phyloP scores from a whole-genome alignment of 2,797 vertebrate genomes.

The Chloroceryle inda region DNA sequence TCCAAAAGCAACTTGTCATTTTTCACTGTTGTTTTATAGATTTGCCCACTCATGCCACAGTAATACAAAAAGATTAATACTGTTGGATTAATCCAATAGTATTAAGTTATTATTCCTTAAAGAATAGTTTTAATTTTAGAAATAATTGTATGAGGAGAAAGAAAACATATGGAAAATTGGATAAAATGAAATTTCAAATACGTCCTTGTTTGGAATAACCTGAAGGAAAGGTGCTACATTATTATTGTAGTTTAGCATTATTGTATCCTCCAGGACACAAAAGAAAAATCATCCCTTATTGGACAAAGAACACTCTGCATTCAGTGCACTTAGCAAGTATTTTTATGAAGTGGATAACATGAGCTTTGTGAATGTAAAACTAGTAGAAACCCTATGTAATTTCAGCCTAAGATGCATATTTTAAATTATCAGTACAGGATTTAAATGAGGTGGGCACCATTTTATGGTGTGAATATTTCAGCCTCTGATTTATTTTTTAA shows the following conservation, averaged over 20 bases:
- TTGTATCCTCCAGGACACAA: neutral
- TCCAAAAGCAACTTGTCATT: neutral
- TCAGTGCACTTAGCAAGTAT: neutral
- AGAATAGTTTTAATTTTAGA: neutral
- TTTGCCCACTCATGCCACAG: neutral
- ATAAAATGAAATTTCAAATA: neutral
- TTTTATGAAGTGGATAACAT: neutral
- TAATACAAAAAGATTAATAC: neutral
- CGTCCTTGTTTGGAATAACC: neutral
- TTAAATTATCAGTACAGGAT: neutral
- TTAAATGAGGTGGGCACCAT: neutral
- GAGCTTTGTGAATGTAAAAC: neutral
- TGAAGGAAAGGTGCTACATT: neutral
- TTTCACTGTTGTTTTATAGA: neutral
- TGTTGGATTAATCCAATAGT: neutral
- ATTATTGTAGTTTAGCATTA: neutral
- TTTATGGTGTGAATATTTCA: neutral
- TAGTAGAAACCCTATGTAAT: neutral
- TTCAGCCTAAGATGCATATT: neutral
- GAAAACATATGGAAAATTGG: neutral
- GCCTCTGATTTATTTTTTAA: neutral
- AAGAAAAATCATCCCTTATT: neutral
- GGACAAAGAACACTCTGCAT: neutral
- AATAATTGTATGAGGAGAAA: neutral
- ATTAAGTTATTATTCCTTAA: neutral